phyloP scores from a whole-genome alignment of 1,140 invertebrate genomes.

The Chymomyza costata region DNA sequence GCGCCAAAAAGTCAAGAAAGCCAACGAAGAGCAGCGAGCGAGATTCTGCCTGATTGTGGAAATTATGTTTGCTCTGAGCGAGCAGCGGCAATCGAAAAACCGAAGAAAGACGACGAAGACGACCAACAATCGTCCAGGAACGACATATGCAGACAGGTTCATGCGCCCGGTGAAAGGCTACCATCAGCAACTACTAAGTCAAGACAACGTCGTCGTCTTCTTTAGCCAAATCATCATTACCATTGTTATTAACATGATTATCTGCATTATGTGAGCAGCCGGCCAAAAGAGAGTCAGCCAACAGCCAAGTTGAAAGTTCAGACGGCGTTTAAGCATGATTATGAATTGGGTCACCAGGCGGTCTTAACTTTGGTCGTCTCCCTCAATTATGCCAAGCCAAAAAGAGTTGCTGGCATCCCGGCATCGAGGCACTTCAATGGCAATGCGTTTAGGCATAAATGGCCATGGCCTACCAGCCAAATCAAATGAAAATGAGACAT shows the following conservation, averaged over 20 bases:
- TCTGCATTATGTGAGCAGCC: slow-evolving; percentile 58
- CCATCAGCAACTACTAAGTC: slow-evolving; percentile 45
- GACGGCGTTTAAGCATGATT: slow-evolving; percentile 70
- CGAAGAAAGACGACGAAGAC: slow-evolving; percentile 1
- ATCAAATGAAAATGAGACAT: slow-evolving; percentile 71
- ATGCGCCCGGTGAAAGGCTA: slow-evolving; percentile 64
- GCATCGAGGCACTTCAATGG: too few relatives aligned
- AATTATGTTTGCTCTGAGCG: slow-evolving; percentile 69
- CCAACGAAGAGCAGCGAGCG: slow-evolving; percentile 22
- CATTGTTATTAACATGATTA: slow-evolving; percentile 73
- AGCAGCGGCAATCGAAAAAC: slow-evolving; percentile 1
- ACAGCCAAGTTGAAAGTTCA: slow-evolving; percentile 69
- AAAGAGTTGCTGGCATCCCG: neutral
- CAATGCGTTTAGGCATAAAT: slow-evolving; percentile 29
- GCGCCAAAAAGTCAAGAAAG: slow-evolving; percentile 35
- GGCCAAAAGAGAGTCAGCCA: slow-evolving; percentile 38
- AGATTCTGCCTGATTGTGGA: slow-evolving; percentile 60
- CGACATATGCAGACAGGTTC: slow-evolving; percentile 49
- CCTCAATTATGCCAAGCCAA: slow-evolving; percentile 37
- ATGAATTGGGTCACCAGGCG: slow-evolving; percentile 71
- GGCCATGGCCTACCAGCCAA: slow-evolving; percentile 44
- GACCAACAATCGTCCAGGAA: slow-evolving; percentile 14
- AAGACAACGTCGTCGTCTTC: neutral
- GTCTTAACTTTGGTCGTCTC: slow-evolving; percentile 3
- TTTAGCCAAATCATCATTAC: slow-evolving; percentile 68